Percentiles rank a stretch among this genome's conserved stretches.
These are phyloP conservation scores for Jordanella pulchra DNA, from an alignment of 2,797 vertebrate species.

Conservation along the genomic window DNA sequence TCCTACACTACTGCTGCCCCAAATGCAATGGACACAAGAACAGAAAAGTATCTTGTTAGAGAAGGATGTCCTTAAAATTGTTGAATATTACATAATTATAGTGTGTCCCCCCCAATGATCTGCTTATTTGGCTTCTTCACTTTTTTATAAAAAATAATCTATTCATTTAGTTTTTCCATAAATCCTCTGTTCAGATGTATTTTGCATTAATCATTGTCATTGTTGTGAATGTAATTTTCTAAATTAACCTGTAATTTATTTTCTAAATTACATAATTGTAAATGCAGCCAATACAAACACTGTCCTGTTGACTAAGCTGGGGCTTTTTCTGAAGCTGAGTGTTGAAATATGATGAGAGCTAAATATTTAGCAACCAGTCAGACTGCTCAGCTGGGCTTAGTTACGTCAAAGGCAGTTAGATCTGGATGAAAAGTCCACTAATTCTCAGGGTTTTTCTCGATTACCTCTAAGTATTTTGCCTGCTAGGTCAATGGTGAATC, in stretches of 20 bases:
- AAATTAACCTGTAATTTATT: too few species aligned
- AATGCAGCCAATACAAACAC: conserved; percentile 19
- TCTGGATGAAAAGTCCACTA: conserved; percentile 5
- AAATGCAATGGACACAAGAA: too few species aligned
- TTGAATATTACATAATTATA: conserved; percentile 21
- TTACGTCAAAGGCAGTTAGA: conserved; percentile 46
- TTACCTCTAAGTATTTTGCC: background rate
- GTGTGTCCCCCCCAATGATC: conserved; percentile 25
- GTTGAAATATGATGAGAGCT: conserved; percentile 38
- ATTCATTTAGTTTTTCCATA: conserved; percentile 14
- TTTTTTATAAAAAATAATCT: conserved; percentile 25
- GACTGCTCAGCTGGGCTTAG: conserved; percentile 49
- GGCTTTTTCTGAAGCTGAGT: conserved; percentile 46
- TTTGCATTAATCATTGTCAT: background rate
- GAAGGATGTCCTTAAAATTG: conserved; percentile 19
- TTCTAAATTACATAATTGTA: too few species aligned
- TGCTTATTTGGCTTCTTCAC: conserved; percentile 26
- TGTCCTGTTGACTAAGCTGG: conserved; percentile 1
- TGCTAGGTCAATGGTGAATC: background rate
- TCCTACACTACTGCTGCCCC: too few species aligned
- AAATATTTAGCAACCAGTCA: conserved; percentile 34
- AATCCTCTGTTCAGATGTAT: conserved; percentile 12
- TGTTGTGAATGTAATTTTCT: background rate
- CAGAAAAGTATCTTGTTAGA: too few species aligned
- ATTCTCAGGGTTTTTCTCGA: background rate